Percentiles rank a stretch among this genome's conserved stretches.
Conservation (phyloP, 2,888 invertebrate genomes). For the Drosophila mimica region DNA sequence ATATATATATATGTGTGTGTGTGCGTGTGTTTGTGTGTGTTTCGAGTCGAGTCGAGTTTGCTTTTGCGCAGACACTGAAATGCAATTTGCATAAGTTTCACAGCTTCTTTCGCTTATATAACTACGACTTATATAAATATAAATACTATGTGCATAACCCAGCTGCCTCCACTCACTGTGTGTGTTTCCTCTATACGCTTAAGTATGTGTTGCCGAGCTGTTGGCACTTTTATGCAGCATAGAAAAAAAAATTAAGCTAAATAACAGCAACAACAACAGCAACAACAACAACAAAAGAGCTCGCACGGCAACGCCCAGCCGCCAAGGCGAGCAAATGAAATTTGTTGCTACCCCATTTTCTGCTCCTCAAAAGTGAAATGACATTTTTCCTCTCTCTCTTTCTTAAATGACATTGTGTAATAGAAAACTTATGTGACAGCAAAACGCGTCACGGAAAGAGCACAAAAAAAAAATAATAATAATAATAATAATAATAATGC, state of each 20-base stretch:
- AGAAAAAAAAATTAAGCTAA: slow-evolving; percentile 32
- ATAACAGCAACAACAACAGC: slow-evolving; percentile 22
- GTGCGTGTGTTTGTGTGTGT: slow-evolving; percentile 15
- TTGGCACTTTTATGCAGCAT: slow-evolving; percentile 66
- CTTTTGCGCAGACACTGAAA: slow-evolving; percentile 78
- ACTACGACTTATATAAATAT: slow-evolving; percentile 73
- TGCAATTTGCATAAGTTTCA: slow-evolving; percentile 82
- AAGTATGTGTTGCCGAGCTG: slow-evolving; percentile 77
- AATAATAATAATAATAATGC: slow-evolving; percentile 9
- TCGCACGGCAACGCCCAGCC: slow-evolving; percentile 36
- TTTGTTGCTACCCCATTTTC: slow-evolving; percentile 59
- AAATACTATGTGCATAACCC: slow-evolving; percentile 79
- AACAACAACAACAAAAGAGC: slow-evolving; percentile 19
- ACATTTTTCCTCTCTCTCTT: neutral
- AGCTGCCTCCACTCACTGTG: slow-evolving; percentile 45
- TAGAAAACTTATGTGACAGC: slow-evolving; percentile 56
- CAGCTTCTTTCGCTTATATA: slow-evolving; percentile 78
- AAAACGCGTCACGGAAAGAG: slow-evolving; percentile 22
- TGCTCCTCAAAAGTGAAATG: slow-evolving; percentile 40
- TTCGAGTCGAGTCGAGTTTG: slow-evolving; percentile 59
- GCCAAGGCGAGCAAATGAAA: slow-evolving; percentile 63
- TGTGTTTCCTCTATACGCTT: slow-evolving; percentile 37
- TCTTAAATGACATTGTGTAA: slow-evolving; percentile 61
- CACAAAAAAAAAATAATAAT: slow-evolving; percentile 6
- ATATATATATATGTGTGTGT: neutral